Evolutionary conservation across 2,888 invertebrate genomes (phyloP).

Genomic region (Dynastes grantii): DNA sequence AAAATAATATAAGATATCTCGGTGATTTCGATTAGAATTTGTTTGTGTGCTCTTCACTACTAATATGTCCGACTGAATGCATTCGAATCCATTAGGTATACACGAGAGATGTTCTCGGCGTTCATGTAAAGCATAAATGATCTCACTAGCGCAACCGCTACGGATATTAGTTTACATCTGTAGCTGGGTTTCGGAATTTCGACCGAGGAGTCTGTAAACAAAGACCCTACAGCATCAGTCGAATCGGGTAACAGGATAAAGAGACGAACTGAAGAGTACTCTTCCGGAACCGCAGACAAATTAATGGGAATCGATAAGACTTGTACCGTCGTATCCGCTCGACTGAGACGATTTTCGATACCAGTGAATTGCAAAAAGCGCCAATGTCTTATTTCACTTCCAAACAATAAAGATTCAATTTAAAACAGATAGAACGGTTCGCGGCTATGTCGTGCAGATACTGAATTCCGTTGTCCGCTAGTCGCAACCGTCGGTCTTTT

Average conservation of each 20-base stretch:
- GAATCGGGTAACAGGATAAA: slow-evolving; percentile 39
- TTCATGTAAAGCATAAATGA: slow-evolving; percentile 30
- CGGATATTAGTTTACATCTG: slow-evolving; percentile 36
- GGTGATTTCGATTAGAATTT: slow-evolving; percentile 5
- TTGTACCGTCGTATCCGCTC: slow-evolving; percentile 9
- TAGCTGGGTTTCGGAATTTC: slow-evolving; percentile 26
- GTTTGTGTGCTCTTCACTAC: slow-evolving; percentile 8
- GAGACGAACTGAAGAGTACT: slow-evolving; percentile 44
- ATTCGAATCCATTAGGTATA: slow-evolving; percentile 3
- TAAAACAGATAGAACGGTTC: slow-evolving; percentile 23
- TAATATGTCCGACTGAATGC: slow-evolving; percentile 23
- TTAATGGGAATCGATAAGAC: slow-evolving; percentile 47
- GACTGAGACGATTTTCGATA: slow-evolving; percentile 25
- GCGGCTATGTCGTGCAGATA: neutral
- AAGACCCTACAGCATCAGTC: slow-evolving; percentile 28
- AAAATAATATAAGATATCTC: slow-evolving; percentile 14
- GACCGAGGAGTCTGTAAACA: slow-evolving; percentile 38
- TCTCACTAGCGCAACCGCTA: slow-evolving; percentile 4
- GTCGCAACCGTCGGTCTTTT: neutral
- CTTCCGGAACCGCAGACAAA: slow-evolving; percentile 50
- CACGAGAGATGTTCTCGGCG: neutral
- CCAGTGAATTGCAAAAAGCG: slow-evolving; percentile 18
- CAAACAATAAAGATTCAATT: slow-evolving; percentile 42
- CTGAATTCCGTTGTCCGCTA: neutral
- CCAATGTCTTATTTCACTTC: slow-evolving; percentile 35